A percentile compares a stretch with the other conserved stretches of the same genome.
These are phyloP conservation scores for Drosophila kambysellisi DNA, from an alignment of 2,888 invertebrate species.

Conservation along the genomic window DNA sequence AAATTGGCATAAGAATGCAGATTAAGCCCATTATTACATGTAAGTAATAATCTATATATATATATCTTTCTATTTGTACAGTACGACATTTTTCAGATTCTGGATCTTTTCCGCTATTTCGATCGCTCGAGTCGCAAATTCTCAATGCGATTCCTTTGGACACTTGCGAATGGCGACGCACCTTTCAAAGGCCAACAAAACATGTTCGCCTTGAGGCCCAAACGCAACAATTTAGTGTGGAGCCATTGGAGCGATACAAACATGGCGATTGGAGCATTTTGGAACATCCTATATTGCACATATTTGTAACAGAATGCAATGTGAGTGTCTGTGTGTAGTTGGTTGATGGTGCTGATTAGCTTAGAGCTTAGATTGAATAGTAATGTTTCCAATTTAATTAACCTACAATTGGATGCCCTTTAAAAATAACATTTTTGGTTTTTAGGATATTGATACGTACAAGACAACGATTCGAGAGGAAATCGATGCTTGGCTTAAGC, in stretches of 20 bases:
- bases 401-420: neutral
- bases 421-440: neutral
- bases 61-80: neutral
- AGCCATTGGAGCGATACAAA: conserved; percentile 88
- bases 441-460: conserved; percentile 95
- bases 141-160: conserved; percentile 93
- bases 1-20: conserved; percentile 70
- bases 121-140: conserved; percentile 91
- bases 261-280: conserved; percentile 92
- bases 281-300: conserved; percentile 95
- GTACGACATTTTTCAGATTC: conserved; percentile 87
- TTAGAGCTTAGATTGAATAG: neutral
- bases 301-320: conserved; percentile 97
- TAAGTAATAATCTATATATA: conserved; percentile 49
- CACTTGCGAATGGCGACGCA: conserved; percentile 95
- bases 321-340: conserved; percentile 86
- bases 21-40: conserved; percentile 84
- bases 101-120: conserved; percentile 94
- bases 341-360: neutral
- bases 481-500: conserved; percentile 94
- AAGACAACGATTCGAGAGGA: conserved; percentile 95
- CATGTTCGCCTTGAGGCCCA: conserved; percentile 93
- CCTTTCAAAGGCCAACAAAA: conserved; percentile 94
- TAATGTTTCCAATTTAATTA: neutral
- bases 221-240: conserved; percentile 92